Evolutionary conservation across 2,888 invertebrate genomes (phyloP).

Genomic region (Eilema caniola): DNA sequence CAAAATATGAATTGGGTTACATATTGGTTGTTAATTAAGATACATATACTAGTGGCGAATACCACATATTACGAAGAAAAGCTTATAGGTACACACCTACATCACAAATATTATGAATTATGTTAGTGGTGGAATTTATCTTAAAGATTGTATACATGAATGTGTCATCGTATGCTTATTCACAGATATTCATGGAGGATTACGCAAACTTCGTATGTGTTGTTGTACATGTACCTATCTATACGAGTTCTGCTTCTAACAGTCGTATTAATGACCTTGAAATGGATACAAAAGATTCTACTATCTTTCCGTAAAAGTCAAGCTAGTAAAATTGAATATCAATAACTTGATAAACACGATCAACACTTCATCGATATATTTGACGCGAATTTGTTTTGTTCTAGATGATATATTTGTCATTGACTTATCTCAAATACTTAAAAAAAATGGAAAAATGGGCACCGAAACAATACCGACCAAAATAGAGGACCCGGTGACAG

Average conservation of each 20-base stretch:
- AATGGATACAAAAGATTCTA: slow-evolving; percentile 14
- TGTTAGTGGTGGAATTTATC: background rate
- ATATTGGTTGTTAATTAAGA: too few species aligned
- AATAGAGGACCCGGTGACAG: too few species aligned
- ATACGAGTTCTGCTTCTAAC: slow-evolving; percentile 8
- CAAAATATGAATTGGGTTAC: too few species aligned
- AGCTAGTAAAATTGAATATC: background rate
- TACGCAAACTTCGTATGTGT: slow-evolving; percentile 40
- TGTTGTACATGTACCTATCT: slow-evolving; percentile 3
- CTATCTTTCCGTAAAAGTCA: slow-evolving; percentile 1
- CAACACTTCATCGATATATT: slow-evolving; percentile 1
- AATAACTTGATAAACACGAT: background rate
- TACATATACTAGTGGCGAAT: too few species aligned
- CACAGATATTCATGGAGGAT: slow-evolving; percentile 51
- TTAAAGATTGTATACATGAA: slow-evolving; percentile 25
- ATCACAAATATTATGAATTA: background rate
- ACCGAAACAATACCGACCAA: too few species aligned
- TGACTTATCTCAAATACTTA: background rate
- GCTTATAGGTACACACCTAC: background rate
- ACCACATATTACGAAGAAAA: background rate
- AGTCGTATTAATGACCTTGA: background rate
- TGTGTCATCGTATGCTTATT: slow-evolving; percentile 47
- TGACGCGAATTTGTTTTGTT: background rate
- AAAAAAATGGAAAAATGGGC: too few species aligned
- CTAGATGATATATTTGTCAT: background rate